Conservation (phyloP, 2,888 invertebrate genomes). For the Rapana venosa region DNA sequence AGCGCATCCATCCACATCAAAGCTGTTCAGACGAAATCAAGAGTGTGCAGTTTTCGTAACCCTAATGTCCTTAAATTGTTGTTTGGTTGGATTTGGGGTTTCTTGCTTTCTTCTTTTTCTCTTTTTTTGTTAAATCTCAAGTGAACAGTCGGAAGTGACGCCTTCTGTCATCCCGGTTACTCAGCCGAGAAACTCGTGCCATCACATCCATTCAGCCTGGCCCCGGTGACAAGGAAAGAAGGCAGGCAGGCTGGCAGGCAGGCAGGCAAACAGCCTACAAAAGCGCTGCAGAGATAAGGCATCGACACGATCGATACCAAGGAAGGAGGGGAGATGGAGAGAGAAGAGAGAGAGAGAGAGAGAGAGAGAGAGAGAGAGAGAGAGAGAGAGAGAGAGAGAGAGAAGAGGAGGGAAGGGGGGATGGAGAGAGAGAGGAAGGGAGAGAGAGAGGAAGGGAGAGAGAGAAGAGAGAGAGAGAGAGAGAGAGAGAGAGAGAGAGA, state of each 20-base stretch:
- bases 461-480: background rate
- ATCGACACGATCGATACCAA: constrained; percentile 13
- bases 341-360: background rate
- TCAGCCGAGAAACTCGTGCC: background rate
- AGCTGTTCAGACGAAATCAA: no score
- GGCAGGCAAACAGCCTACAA: background rate
- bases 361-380: background rate
- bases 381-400: no score
- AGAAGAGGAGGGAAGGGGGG: background rate
- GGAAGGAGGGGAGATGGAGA: no score
- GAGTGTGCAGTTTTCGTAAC: no score
- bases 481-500: background rate
- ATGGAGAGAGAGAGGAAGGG: no score
- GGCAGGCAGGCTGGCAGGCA: background rate
- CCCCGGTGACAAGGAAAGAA: background rate
- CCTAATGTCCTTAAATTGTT: background rate
- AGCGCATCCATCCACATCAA: background rate
- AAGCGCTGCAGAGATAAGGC: constrained; percentile 24
- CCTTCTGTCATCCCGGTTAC: background rate
- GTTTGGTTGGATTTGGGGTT: background rate
- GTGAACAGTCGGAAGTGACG: background rate
- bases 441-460: no score
- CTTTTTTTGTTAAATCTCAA: background rate
- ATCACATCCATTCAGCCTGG: background rate
- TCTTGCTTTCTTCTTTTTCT: no score